Evolutionary conservation across 2,888 invertebrate genomes (phyloP), one percentile per base, ranked within the genome.

Genomic region (Pemphredon lugubris): DNA sequence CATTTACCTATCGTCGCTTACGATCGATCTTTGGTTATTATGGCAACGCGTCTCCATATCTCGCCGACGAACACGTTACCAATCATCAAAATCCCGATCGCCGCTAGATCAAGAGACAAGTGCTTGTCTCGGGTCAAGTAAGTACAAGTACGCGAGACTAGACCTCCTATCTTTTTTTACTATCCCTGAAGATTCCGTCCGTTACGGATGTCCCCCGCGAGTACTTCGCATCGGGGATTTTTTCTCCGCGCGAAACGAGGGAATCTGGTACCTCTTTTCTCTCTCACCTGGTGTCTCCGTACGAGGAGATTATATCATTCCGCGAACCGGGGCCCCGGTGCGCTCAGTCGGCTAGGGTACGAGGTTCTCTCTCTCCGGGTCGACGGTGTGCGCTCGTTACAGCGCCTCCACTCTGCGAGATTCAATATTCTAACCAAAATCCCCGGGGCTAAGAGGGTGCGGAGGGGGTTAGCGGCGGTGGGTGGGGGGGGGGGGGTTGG

Each of bases 401-500:
- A 87, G 87, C 85, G 84, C 87, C 86, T 86, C 87, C 79, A 84
- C 85, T 83, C 83, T 81, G 86, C 84, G 70, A 87, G 88, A 89
- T 89, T 89, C 88, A 89, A 89, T 89, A 89, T 89, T 89, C 89
- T 86, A 89, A 89, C 89, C 89, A 87, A 89, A 89, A 89, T 89
- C 89, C 89, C 89, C 84, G 85, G 88, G 87, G 89, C 88, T 86
- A 87, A 84, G 83, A 79, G 70, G 42, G 66, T 57, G 44, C 13
- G 37, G 45, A 45, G 40, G 16, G 50, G 58, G 3, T 14, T 16
- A 11, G 39, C 23, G 54, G 32, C 32, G 45, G 63, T 23, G 63
- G 81, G 75, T 44, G 45, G 20, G 18, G 45, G 23, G 55, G 45
- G 23, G 44, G 54, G 23, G 51, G 23, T 26, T 26, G 23, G 51